These are phyloP conservation scores for Ciconia stormi DNA, from an alignment of 2,113 vertebrate species.

Conservation along the genomic window DNA sequence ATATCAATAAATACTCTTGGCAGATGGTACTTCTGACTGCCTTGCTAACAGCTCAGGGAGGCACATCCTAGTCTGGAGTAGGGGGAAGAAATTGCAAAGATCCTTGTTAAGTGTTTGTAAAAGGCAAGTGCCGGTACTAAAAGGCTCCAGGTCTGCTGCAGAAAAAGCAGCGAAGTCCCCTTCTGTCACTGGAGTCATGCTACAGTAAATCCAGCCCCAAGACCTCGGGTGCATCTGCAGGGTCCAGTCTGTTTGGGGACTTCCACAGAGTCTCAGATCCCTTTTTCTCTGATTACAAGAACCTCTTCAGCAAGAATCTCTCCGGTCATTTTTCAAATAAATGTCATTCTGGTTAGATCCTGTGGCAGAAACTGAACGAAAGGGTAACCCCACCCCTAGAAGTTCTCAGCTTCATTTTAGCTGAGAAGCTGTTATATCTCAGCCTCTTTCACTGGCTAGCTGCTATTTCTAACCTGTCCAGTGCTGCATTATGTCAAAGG, in stretches of 20 bases:
- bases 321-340: background rate
- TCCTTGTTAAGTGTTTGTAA: background rate
- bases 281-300: background rate
- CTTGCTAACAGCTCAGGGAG: background rate
- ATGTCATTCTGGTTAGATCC: background rate
- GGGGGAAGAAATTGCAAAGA: background rate
- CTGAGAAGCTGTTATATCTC: background rate
- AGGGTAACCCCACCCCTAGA: background rate
- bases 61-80: background rate
- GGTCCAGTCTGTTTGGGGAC: background rate
- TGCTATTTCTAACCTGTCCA: slow-evolving; percentile 40
- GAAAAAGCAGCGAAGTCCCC: background rate
- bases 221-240: background rate
- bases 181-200: background rate
- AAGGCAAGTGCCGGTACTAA: background rate
- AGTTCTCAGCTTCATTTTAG: background rate
- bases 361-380: background rate
- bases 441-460: background rate
- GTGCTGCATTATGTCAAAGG: slow-evolving; percentile 35
- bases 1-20: background rate
- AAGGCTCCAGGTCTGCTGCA: background rate
- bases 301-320: background rate
- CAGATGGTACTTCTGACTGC: background rate
- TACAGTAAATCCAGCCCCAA: background rate
- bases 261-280: background rate